A percentile compares a stretch with the other conserved stretches of the same genome.
These are phyloP conservation scores for Lasioglossum morio DNA, from an alignment of 2,888 invertebrate genomes.

Conservation along the genomic window DNA sequence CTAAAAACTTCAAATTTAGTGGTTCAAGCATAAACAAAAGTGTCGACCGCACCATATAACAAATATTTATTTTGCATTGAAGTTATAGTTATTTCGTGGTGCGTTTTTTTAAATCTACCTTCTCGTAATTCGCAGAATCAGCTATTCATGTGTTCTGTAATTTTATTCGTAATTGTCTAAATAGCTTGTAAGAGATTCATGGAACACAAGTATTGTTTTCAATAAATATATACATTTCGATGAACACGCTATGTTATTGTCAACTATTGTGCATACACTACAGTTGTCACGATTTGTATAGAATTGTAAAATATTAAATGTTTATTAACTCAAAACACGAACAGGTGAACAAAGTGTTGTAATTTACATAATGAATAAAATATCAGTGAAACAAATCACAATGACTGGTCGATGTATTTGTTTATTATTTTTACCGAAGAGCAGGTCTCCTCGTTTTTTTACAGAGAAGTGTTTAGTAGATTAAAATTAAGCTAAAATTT, in stretches of 20 bases:
- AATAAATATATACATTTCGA: neutral
- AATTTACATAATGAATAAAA: constrained; percentile 12
- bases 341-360: neutral
- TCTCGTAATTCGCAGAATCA: neutral
- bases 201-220: neutral
- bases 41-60: too few species aligned
- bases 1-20: too few species aligned
- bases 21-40: too few species aligned
- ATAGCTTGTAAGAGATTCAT: constrained; percentile 8
- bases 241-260: neutral
- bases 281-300: constrained; percentile 5
- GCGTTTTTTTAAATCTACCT: constrained; percentile 17
- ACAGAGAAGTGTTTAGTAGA: neutral
- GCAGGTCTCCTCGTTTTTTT: neutral
- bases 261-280: neutral
- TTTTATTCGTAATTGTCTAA: neutral
- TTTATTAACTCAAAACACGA: neutral
- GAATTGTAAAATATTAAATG: neutral
- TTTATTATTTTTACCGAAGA: constrained; percentile 7
- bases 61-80: too few species aligned
- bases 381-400: constrained; percentile 13
- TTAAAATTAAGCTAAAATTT: neutral
- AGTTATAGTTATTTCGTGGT: neutral
- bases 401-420: neutral
- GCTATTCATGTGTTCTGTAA: neutral